These are phyloP conservation scores for Mus pahari DNA, from an alignment of 2,113 vertebrate species.

Conservation along the genomic window DNA sequence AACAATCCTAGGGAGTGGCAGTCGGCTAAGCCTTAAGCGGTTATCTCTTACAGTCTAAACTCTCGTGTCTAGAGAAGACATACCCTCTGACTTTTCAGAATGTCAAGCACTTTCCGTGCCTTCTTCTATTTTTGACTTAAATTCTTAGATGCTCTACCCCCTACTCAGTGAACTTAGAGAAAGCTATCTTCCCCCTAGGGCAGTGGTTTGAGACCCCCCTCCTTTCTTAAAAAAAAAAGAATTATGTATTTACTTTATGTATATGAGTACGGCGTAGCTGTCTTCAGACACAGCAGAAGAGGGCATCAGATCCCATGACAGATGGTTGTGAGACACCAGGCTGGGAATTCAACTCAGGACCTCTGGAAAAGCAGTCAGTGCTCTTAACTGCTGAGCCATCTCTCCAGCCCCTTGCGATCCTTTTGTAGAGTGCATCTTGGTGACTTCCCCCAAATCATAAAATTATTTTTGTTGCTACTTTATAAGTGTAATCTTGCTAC, in stretches of 20 bases:
- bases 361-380: too few relatives aligned
- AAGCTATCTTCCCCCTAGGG: neutral
- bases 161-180: neutral
- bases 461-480: neutral
- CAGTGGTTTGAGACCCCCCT: neutral
- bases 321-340: too few relatives aligned
- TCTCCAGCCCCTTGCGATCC: neutral
- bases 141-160: neutral
- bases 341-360: too few relatives aligned
- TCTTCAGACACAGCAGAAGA: too few relatives aligned
- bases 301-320: too few relatives aligned
- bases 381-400: too few relatives aligned
- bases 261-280: too few relatives aligned
- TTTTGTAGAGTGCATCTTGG: neutral
- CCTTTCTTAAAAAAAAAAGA: too few relatives aligned
- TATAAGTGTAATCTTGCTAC: neutral
- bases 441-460: neutral
- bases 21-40: neutral
- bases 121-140: neutral
- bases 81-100: neutral
- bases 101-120: neutral
- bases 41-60: neutral
- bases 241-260: too few relatives aligned
- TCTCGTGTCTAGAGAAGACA: too few relatives aligned
- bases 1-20: neutral